Evolutionary conservation across 2,888 invertebrate species (phyloP), one percentile per base, ranked within the genome.

Genomic region (Conomelus anceps): DNA sequence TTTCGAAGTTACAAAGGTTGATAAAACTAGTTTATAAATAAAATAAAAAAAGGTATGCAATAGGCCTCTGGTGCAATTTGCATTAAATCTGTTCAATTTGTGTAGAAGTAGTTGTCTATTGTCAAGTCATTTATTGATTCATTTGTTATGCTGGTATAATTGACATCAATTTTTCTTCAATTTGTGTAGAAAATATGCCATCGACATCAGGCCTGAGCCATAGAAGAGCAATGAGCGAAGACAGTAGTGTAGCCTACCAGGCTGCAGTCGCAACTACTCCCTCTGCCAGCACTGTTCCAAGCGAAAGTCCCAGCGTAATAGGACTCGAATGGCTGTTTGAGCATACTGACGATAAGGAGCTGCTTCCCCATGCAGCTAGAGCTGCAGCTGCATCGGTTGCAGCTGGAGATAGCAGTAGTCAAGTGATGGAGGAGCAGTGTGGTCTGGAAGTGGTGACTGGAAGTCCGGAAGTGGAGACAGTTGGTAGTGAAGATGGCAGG

Each of bases 281-380:
- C 4, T 26, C 26, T 63, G 3, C 63, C 63, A 63, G n/a, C n/a
- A 20, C 63, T 9, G 34, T 34, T 4, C 13, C 34, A 11, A 63
- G 63, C n/a, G 91, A 91, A 23, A 86, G 86, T n/a, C 89, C 90
- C 23, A 90, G 91, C 84, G 90, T 91, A 9, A 89, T 95, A 87
- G 96, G 95, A 87, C 93, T 96, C 89, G 95, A 96, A 92, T 95
- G 95, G 95, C 93, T 96, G 88, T 96, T 96, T 92, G 95, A 95
- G 90, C 93, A 92, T 92, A 92, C 92, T 11, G 92, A 93, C 90
- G 92, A 92, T 90, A 92, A 93, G 89, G 91, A 91, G 22, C 92
- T 92, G 85, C 89, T 90, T 88, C 89, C 90, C 88, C 89, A 89
- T 22, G 23, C 89, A 23, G 85, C 85, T 86, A 63, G 84, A 13